These are phyloP conservation scores for Brachypterus glaber DNA, from an alignment of 2,888 invertebrate species.

Conservation along the genomic window DNA sequence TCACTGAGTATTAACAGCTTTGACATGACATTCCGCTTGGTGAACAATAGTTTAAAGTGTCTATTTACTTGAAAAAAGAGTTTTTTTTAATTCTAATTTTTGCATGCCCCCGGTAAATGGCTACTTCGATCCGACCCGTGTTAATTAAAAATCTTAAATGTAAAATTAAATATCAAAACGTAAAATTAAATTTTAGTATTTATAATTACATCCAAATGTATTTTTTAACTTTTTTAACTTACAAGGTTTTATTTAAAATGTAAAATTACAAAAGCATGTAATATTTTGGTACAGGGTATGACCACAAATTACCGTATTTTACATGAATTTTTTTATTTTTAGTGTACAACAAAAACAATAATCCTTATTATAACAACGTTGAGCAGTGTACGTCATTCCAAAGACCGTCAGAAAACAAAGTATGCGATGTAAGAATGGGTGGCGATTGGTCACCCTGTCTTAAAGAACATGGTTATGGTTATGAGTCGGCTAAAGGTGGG, in stretches of 20 bases:
- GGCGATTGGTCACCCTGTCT: slow-evolving; percentile 68
- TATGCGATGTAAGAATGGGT: slow-evolving; percentile 68
- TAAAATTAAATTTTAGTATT: too few species aligned
- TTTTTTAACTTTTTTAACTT: too few species aligned
- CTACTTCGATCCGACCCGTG: too few species aligned
- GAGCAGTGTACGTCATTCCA: slow-evolving; percentile 48
- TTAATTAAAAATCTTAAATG: too few species aligned
- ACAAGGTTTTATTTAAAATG: background rate
- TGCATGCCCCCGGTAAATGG: too few species aligned
- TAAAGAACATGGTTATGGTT: slow-evolving; percentile 72
- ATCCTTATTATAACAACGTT: slow-evolving; percentile 40
- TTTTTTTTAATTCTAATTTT: too few species aligned
- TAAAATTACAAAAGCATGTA: background rate
- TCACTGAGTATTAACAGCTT: too few species aligned
- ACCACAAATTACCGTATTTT: background rate
- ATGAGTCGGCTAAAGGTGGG: slow-evolving; percentile 52
- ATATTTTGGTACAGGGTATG: background rate
- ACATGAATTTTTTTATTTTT: slow-evolving; percentile 12
- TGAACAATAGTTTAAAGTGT: too few species aligned
- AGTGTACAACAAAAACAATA: slow-evolving; percentile 41
- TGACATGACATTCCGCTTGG: too few species aligned
- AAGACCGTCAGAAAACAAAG: slow-evolving; percentile 53
- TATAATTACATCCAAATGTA: too few species aligned
- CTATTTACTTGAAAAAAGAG: too few species aligned
- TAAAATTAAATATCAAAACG: too few species aligned